phyloP scores from a whole-genome alignment of 1,140 invertebrate genomes.

The Hydropsyche tenuis region DNA sequence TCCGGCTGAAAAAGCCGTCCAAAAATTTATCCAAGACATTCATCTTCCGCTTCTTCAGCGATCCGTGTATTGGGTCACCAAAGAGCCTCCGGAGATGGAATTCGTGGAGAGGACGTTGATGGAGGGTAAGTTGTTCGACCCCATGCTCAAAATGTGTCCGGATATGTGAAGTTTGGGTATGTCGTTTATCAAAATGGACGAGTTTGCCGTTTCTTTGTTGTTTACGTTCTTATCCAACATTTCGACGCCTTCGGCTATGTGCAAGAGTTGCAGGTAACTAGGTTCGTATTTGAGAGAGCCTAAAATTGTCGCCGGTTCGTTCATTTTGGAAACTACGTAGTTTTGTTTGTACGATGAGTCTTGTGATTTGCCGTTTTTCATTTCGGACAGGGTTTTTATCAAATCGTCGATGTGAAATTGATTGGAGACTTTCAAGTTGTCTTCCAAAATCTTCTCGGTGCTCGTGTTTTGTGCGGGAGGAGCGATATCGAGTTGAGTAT shows the following conservation, averaged over 20 bases:
- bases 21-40: slow-evolving; percentile 20
- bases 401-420: slow-evolving; percentile 20
- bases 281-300: background rate
- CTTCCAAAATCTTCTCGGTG: background rate
- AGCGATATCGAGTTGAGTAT: no score
- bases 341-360: slow-evolving; percentile 4
- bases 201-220: slow-evolving; percentile 10
- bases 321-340: slow-evolving; percentile 8
- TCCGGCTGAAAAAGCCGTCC: background rate
- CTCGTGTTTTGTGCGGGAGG: background rate
- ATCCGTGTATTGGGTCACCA: slow-evolving; percentile 32
- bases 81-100: background rate
- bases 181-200: slow-evolving; percentile 14
- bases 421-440: slow-evolving; percentile 18
- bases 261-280: slow-evolving; percentile 1
- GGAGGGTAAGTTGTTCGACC: slow-evolving; percentile 3
- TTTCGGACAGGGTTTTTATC: slow-evolving; percentile 10
- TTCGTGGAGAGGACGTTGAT: slow-evolving; percentile 15
- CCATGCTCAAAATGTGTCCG: slow-evolving; percentile 30
- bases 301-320: slow-evolving; percentile 1
- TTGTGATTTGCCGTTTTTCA: background rate
- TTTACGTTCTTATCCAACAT: slow-evolving; percentile 5
- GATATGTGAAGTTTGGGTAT: slow-evolving; percentile 33
- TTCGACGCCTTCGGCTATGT: slow-evolving; percentile 9
- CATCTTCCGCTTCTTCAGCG: background rate